Conservation (phyloP, 1,140 invertebrate genomes). For the Planococcus citri region DNA sequence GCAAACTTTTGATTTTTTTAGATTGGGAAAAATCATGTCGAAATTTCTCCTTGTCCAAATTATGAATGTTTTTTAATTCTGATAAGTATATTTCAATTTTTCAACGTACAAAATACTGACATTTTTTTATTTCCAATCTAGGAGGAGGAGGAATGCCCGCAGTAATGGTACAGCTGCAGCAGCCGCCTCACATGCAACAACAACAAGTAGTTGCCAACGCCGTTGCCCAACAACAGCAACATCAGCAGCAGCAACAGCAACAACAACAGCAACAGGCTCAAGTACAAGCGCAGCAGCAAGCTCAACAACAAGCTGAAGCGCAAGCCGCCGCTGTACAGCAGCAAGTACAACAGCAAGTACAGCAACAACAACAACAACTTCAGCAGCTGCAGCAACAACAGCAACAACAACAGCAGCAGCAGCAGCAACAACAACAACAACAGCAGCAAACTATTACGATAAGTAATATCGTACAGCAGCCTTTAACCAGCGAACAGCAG, state of each 20-base stretch:
- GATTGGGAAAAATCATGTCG: too few species aligned
- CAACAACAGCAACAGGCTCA: slow-evolving; percentile 26
- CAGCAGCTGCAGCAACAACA: slow-evolving; percentile 35
- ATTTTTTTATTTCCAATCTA: too few species aligned
- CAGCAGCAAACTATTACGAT: slow-evolving; percentile 22
- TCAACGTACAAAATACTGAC: too few species aligned
- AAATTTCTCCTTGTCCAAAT: too few species aligned
- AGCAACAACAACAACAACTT: slow-evolving; percentile 36
- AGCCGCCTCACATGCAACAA: too few species aligned
- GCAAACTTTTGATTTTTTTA: too few species aligned
- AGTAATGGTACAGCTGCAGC: too few species aligned
- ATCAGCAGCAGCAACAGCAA: too few species aligned
- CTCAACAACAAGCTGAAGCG: slow-evolving; percentile 22
- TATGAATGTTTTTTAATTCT: too few species aligned
- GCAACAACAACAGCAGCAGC: slow-evolving; percentile 31
- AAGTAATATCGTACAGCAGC: not conserved
- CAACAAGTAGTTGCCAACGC: too few species aligned
- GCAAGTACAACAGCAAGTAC: slow-evolving; percentile 29
- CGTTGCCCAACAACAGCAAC: too few species aligned
- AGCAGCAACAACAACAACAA: slow-evolving; percentile 31
- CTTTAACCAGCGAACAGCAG: not conserved
- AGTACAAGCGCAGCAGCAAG: not conserved
- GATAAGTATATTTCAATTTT: too few species aligned
- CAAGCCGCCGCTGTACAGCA: slow-evolving; percentile 29
- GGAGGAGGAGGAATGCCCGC: not conserved